Evolutionary conservation across 2,888 invertebrate genomes (phyloP), one percentile per base, ranked within the genome.

Genomic region (Tipula confusa): DNA sequence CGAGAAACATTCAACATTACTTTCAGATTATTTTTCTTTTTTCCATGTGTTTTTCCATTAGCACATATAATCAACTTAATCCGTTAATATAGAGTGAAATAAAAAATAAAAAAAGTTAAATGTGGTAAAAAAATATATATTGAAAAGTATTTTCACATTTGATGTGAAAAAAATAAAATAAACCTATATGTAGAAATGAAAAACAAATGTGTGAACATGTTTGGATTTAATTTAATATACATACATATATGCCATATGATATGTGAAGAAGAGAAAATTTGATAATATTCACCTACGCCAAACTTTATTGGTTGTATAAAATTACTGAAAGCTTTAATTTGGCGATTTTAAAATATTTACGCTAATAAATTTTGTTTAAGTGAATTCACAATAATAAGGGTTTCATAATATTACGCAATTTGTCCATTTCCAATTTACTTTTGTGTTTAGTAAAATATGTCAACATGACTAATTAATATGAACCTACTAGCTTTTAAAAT

Each of bases 51-150:
- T 64, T 64, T 64, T 64, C 64, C 64, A 64, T 64, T 64, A 64
- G 64, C 64, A 64, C 64, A 64, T n/a, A n/a, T 64, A 64, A 64
- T 64, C 64, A 64, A 64, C 64, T 64, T 64, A 64, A 64, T 64
- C 64, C 64, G 64, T 64, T 64, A 64, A 43, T 43, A n/a, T 43
- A n/a, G 13, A 64, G 64, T 64, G 24, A 64, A 64, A 64, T 64
- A 24, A 64, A 64, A 64, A 15, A 48, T 38, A 64, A 64, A 33
- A 33, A 33, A 24, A 64, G 64, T 64, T 64, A 24, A 9, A 24
- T 24, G 48, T 9, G 4, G 24, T 9, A 64, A 64, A 64, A 24
- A 24, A 24, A 24, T 13, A 24, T 64, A 2, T 64, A 64, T 64
- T 24, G 24, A 64, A 24, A 18, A 11, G 64, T 64, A 64, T 24